Base-by-base conservation (phyloP, 2,113 vertebrate species). In the Paramisgurnus dabryanus region DNA sequence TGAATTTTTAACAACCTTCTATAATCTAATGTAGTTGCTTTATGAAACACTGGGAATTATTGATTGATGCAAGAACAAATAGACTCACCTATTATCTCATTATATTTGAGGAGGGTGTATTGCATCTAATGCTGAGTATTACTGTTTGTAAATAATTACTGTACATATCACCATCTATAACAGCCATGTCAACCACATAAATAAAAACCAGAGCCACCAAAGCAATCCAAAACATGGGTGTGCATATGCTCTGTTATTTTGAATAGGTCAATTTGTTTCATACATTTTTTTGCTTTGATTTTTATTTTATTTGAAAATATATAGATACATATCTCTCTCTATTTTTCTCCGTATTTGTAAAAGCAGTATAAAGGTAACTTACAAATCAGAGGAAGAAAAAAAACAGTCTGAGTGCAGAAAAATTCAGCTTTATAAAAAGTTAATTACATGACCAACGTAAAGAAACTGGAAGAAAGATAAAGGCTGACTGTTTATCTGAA, bases 341-440 rank as follows among this genome's bases (percentile, higher is more conserved):
- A 89, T 34, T 85, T 22, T 90, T 86, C 88, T 91, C 87, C 86
- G 47, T 60, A 78, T 85, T 86, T 87, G 87, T 90, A 92, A 91
- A 91, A 90, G 90, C 90, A 90, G 90, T 47, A 85, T 83, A 93
- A 93, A 93, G 90, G 92, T 93, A 91, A 92, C 91, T 93, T 93
- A 91, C 88, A 93, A 92, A 90, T 83, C 66, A 71, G 73, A 80
- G 5, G 67, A 60, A 41, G 55, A 53, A 65, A 64, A 22, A 80
- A 75, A 78, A 72, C 58, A 70, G 67, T 72, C 50, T 67, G 34
- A 63, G 47, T 47, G 13, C 68, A 60, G 40, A 78, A 63, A 61
- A 67, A 11, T n/a, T 17, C n/a, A 41, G 7, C 6, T 18, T 61
- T 53, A 3, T 40, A 50, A 40, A 61, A 53, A 73, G 13, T 5